Evolutionary conservation across 2,797 vertebrate species (phyloP).

Genomic region (Smutsia temminckii): DNA sequence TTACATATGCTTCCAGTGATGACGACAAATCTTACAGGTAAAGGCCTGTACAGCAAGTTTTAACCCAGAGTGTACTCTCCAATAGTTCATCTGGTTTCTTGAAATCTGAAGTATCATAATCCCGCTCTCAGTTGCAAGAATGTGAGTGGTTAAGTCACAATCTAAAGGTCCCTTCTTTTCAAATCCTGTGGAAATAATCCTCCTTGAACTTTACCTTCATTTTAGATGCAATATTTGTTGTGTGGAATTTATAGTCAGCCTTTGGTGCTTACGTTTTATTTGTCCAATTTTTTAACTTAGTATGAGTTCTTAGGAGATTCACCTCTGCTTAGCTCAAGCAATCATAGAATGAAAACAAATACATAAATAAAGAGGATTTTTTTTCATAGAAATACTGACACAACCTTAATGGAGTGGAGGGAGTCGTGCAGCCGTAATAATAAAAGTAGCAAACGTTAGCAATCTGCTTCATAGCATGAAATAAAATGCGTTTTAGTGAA

Average conservation of each 20-base stretch:
- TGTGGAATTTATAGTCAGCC: conserved; percentile 11
- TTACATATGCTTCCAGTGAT: not conserved
- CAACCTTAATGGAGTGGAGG: conserved; percentile 42
- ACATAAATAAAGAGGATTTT: conserved; percentile 58
- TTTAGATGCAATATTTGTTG: conserved; percentile 14
- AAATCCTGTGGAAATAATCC: conserved; percentile 13
- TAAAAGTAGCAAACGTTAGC: conserved; percentile 52
- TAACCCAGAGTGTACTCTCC: not conserved
- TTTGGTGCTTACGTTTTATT: conserved; percentile 53
- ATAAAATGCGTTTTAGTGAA: conserved; percentile 73
- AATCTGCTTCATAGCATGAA: conserved; percentile 73
- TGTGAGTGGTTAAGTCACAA: conserved; percentile 25
- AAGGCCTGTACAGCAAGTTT: not conserved
- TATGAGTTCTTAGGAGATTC: conserved; percentile 52
- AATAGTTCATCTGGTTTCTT: conserved; percentile 15
- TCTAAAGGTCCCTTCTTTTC: conserved; percentile 61
- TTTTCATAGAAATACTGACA: conserved; percentile 55
- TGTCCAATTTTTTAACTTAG: conserved; percentile 53
- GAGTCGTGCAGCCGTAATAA: not conserved
- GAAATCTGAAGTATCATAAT: not conserved
- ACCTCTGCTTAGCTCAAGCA: conserved; percentile 53
- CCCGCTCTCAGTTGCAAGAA: conserved; percentile 48
- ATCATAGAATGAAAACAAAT: conserved; percentile 62
- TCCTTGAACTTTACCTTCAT: conserved; percentile 31
- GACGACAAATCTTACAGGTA: not conserved